Base-by-base conservation (phyloP, 2,797 vertebrate genomes). In the Neopelma chrysocephalum region DNA sequence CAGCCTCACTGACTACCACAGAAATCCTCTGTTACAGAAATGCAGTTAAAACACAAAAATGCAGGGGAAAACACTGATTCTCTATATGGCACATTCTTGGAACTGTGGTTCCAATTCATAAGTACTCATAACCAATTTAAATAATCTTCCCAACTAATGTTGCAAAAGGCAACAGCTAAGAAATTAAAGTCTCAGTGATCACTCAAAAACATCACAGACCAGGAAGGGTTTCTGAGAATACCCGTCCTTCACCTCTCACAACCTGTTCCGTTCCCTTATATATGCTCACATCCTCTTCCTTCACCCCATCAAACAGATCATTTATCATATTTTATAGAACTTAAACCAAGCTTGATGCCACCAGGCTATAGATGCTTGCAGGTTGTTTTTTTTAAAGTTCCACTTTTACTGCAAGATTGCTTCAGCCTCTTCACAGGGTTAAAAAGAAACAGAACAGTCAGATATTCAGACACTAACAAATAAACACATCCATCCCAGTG, bases 371-470 rank as follows among this genome's bases (percentile, higher is more conserved):
- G 58, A 94, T 45, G 62, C 21, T 87, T 61, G 19, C 14, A 83
- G 43, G 56, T 40, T 87, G 22, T 85, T 87, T 94, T 72, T 75
- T 75, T 81, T 69, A 23, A 94, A 94, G 62, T 87, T 87, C 62
- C 65, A 58, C 42, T 70, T 75, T 57, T 9, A 60, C 82, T 45
- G 82, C 78, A 76, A 50, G 51, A 87, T 40, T 64, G 57, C 38
- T 68, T 91, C 84, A 48, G 40, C 76, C 42, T 87, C 61, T 80
- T 64, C 53, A 23, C 17, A 61, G 9, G 1, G 0, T n/a, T 75
- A 73, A 60, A 38, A 62, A 81, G 11, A 81, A 80, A 66, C 42
- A 2, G 58, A 81, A 32, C n/a, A 87, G n/a, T 62, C 13, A 36
- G 70, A 72, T 18, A 68, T 18, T 53, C 64, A 61, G 38, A 69